phyloP scores from a whole-genome alignment of 1,140 invertebrate genomes.

The Dreissena rostriformis region DNA sequence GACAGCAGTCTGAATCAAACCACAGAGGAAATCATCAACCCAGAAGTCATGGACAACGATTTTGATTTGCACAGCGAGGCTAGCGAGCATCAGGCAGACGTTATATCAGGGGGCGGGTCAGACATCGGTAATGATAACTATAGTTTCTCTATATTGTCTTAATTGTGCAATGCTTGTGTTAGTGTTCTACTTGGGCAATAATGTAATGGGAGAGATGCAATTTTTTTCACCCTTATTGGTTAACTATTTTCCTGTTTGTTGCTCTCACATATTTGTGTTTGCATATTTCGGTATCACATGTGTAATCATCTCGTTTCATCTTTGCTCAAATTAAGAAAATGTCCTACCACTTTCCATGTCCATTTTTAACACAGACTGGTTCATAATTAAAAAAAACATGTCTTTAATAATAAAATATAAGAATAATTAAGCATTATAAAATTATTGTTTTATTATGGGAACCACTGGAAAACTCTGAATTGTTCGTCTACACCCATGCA shows the following conservation, averaged over 20 bases:
- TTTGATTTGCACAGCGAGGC: slow-evolving; percentile 78
- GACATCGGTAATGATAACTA: slow-evolving; percentile 43
- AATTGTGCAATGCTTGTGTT: too few species aligned
- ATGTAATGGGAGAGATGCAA: background rate
- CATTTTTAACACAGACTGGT: background rate
- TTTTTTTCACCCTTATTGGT: background rate
- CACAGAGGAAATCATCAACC: slow-evolving; percentile 57
- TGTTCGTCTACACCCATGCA: too few species aligned
- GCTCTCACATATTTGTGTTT: background rate
- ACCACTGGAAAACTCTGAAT: background rate
- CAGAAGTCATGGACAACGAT: slow-evolving; percentile 64
- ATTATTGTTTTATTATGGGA: background rate
- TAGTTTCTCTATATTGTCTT: background rate
- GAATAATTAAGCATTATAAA: background rate
- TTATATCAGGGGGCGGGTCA: slow-evolving; percentile 43
- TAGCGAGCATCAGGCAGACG: slow-evolving; percentile 53
- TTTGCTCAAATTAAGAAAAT: too few species aligned
- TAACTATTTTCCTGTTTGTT: too few species aligned
- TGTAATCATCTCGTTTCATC: background rate
- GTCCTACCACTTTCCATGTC: too few species aligned
- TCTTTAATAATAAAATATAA: background rate
- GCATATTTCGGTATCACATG: background rate
- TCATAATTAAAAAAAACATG: too few species aligned
- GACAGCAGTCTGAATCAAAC: slow-evolving; percentile 49
- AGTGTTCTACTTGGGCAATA: background rate